These are phyloP conservation scores for Leptinotarsa defecta DNA, from an alignment of 1,140 invertebrate genomes.

Conservation along the genomic window DNA sequence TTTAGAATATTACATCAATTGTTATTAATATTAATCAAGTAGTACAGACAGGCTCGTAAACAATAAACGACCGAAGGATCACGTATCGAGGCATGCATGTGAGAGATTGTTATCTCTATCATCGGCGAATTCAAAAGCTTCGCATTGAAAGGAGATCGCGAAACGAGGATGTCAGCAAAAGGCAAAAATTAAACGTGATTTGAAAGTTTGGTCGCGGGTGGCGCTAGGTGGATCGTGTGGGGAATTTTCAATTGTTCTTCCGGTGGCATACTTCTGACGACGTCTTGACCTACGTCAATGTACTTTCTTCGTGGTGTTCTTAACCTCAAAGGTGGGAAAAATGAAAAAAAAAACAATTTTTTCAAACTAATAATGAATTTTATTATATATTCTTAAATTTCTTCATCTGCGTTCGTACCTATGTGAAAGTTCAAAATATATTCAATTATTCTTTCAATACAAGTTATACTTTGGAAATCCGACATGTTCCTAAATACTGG, in stretches of 20 bases:
- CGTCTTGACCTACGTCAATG: constrained; percentile 25
- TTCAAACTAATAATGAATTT: too few species aligned
- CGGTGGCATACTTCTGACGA: constrained; percentile 16
- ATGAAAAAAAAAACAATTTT: too few species aligned
- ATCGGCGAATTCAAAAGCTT: constrained; percentile 1
- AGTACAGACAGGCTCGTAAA: constrained; percentile 23
- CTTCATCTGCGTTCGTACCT: too few species aligned
- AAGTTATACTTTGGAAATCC: too few species aligned
- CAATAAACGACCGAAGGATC: constrained; percentile 26
- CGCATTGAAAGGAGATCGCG: constrained; percentile 22
- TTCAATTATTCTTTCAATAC: too few species aligned
- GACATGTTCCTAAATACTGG: too few species aligned
- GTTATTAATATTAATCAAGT: constrained; percentile 33
- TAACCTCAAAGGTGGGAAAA: too few species aligned
- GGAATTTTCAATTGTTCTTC: constrained; percentile 27
- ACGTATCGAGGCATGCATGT: constrained; percentile 16
- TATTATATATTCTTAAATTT: too few species aligned
- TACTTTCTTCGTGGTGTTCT: neutral
- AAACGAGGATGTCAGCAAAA: constrained; percentile 25
- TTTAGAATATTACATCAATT: constrained; percentile 35
- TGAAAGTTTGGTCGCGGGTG: constrained; percentile 25
- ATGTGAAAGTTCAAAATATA: too few species aligned
- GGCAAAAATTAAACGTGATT: constrained; percentile 24
- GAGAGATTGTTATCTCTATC: constrained; percentile 15
- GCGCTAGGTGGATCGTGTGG: constrained; percentile 20